A percentile compares a stretch with the other conserved stretches of the same genome.
These are phyloP conservation scores for Dipodomys ordii DNA, from an alignment of 2,113 vertebrate species.

Conservation along the genomic window DNA sequence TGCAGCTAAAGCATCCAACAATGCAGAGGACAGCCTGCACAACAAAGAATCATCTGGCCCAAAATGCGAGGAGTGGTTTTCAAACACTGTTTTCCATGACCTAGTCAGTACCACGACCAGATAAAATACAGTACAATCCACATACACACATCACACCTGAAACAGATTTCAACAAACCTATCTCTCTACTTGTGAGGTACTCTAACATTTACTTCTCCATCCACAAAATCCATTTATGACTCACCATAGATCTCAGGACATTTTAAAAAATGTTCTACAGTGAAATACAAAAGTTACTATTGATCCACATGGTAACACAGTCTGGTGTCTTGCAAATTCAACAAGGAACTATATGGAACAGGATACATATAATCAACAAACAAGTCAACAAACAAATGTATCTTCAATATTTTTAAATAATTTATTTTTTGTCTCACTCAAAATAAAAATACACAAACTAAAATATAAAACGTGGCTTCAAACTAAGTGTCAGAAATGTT, in stretches of 20 bases:
- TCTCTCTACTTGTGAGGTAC: background rate
- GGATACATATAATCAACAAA: constrained; percentile 12
- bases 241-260: background rate
- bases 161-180: background rate
- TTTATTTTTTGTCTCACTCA: constrained; percentile 2
- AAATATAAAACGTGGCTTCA: constrained; percentile 23
- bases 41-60: background rate
- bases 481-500: constrained; percentile 14
- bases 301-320: background rate
- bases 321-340: background rate
- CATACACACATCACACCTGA: constrained; percentile 12
- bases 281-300: background rate
- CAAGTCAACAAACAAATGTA: background rate
- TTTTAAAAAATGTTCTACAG: constrained; percentile 3
- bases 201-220: background rate
- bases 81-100: background rate
- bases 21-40: background rate
- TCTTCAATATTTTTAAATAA: constrained; percentile 13
- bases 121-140: background rate
- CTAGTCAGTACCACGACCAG: background rate
- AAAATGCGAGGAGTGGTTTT: background rate
- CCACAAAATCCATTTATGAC: constrained; percentile 16
- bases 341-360: background rate
- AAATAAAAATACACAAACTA: background rate
- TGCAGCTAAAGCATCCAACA: background rate